Percentiles rank a stretch among this genome's conserved stretches.
Conservation (phyloP, 2,113 vertebrate species). For the Lepus europaeus region DNA sequence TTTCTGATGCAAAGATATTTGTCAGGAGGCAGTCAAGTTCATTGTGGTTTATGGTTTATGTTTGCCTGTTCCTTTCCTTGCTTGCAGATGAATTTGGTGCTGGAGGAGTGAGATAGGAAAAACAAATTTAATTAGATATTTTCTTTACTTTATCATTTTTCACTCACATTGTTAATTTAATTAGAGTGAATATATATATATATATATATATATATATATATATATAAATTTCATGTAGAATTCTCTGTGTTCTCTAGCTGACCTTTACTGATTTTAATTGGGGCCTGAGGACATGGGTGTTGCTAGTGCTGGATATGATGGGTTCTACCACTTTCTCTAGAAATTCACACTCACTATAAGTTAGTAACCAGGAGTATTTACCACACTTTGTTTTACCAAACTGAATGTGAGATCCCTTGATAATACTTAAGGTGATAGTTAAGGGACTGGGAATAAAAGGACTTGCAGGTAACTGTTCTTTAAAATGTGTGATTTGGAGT, state of each 20-base stretch:
- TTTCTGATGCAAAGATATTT: constrained; percentile 63
- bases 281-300: neutral
- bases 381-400: neutral
- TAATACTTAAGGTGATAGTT: neutral
- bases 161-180: neutral
- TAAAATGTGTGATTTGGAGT: neutral
- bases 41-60: constrained; percentile 43
- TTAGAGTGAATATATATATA: neutral
- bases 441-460: neutral
- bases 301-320: rapidly evolving
- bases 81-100: neutral
- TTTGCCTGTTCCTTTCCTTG: neutral
- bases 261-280: neutral
- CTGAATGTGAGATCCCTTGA: neutral
- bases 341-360: neutral
- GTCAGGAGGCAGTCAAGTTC: constrained; percentile 35
- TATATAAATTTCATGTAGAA: neutral
- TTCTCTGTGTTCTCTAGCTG: neutral
- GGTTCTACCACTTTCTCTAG: neutral
- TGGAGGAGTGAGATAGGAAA: constrained; percentile 32
- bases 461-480: neutral
- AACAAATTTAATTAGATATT: neutral
- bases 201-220: too few relatives aligned
- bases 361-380: neutral
- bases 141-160: neutral